Conservation (phyloP, 2,113 vertebrate genomes). For the Lepus americanus region DNA sequence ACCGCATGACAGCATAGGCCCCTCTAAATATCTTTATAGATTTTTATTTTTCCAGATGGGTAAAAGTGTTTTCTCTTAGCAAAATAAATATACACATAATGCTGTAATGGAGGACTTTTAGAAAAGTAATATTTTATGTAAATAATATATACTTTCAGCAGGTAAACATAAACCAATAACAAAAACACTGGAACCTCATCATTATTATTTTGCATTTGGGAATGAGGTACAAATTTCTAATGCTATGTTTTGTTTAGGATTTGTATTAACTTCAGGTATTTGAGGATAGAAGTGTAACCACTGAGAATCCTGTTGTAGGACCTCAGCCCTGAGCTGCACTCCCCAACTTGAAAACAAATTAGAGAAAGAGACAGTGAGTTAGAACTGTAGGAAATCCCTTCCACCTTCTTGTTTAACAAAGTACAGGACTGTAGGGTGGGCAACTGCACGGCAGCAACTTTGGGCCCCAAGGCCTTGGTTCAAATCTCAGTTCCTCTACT, state of each 20-base stretch:
- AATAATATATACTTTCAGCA: not conserved
- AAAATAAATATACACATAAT: not conserved
- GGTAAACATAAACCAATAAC: not conserved
- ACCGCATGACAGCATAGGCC: too few relatives aligned
- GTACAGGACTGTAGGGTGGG: not conserved
- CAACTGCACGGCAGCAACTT: fast-evolving
- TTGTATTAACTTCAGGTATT: not conserved
- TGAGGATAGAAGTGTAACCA: not conserved
- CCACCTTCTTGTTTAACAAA: not conserved
- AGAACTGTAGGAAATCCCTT: not conserved
- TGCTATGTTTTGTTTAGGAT: slow-evolving; percentile 1
- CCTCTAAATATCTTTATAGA: not conserved
- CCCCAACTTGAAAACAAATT: not conserved
- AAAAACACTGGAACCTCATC: not conserved
- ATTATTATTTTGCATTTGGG: not conserved
- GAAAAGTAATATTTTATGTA: slow-evolving; percentile 6
- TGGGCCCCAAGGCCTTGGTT: not conserved
- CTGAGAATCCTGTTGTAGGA: not conserved
- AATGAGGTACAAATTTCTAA: not conserved
- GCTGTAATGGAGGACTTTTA: not conserved
- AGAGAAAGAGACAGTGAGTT: not conserved
- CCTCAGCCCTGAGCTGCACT: not conserved
- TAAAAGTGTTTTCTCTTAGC: not conserved
- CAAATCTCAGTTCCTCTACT: not conserved
- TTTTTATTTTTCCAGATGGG: slow-evolving; percentile 32